These are phyloP conservation scores for Cyrtodaria siliqua DNA, from an alignment of 2,888 invertebrate species.

Conservation along the genomic window DNA sequence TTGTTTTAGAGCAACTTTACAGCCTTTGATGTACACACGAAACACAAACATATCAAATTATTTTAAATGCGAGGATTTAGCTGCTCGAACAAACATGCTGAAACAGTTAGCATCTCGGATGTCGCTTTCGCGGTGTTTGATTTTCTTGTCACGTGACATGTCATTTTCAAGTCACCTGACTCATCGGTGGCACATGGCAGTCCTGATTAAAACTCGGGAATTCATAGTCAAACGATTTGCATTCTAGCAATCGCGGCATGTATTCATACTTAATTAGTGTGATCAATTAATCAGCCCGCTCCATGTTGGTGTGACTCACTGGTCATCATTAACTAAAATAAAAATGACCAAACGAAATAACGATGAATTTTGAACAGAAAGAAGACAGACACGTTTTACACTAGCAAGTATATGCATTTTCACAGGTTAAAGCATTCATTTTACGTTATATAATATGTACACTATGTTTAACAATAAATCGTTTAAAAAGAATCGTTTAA, in stretches of 20 bases:
- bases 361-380: too few species aligned
- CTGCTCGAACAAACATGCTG: slow-evolving; percentile 5
- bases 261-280: not conserved
- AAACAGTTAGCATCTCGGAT: slow-evolving; percentile 9
- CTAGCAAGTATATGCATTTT: too few species aligned
- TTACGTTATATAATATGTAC: too few species aligned
- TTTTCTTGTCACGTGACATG: slow-evolving; percentile 15
- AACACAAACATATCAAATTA: slow-evolving; percentile 20
- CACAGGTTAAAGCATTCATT: too few species aligned
- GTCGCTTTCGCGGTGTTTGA: slow-evolving; percentile 15
- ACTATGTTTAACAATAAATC: too few species aligned
- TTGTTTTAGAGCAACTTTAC: slow-evolving; percentile 15
- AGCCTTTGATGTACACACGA: slow-evolving; percentile 13
- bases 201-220: not conserved
- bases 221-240: slow-evolving; percentile 10
- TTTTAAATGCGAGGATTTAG: not conserved
- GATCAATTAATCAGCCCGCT: slow-evolving; percentile 1
- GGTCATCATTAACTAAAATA: not conserved
- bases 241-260: slow-evolving; percentile 1
- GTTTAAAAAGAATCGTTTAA: too few species aligned
- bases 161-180: slow-evolving; percentile 12
- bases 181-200: slow-evolving; percentile 7
- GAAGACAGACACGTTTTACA: too few species aligned
- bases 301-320: not conserved
- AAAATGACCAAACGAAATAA: too few species aligned